Base-by-base conservation (phyloP, 2,888 invertebrate genomes). In the Dioctria rufipes region DNA sequence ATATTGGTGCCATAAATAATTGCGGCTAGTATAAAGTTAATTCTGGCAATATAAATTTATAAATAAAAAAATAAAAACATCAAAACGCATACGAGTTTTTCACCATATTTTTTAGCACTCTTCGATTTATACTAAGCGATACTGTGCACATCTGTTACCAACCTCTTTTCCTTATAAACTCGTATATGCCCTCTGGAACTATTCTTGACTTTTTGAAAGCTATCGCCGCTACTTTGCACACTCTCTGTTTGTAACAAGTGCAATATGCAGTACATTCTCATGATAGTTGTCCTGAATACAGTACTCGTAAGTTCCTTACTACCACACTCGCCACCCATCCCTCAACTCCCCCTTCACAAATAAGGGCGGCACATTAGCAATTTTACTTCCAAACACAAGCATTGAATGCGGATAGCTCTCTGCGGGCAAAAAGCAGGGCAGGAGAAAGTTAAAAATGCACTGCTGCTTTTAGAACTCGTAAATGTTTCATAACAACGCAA, bases 401-500 rank as follows among this genome's bases (percentile, higher is more conserved):
- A 69, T 69, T 69, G 71, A 51, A 49, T 49, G 40, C n/a, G 54
- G 46, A 71, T 9, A 51, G 40, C 51, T 49, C 46, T 69, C 40
- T 37, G 11, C 25, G 25, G 25, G 25, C 25, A 25, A 25, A 25
- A 25, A 11, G 51, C 39, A 49, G 8, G 71, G 51, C n/a, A 13
- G 11, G 37, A 37, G 71, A 11, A 71, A 71, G 71, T 71, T 71
- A 54, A 71, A 51, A 54, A 71, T 54, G 37, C 71, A 37, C 39
- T 37, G 9, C 49, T 71, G 71, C 71, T 71, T 71, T 71, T 71
- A 71, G 71, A 37, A 39, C 51, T 71, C 71, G 71, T 71, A 71
- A 71, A 71, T 71, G 54, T 71, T 71, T 71, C 71, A 71, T 71
- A 71, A 51, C 54, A 71, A 71, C 71, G 54, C 49, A 51, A 43